Evolutionary conservation across 2,797 vertebrate genomes (phyloP), one percentile per base, ranked within the genome.

Genomic region (Cirrhinus molitorella): DNA sequence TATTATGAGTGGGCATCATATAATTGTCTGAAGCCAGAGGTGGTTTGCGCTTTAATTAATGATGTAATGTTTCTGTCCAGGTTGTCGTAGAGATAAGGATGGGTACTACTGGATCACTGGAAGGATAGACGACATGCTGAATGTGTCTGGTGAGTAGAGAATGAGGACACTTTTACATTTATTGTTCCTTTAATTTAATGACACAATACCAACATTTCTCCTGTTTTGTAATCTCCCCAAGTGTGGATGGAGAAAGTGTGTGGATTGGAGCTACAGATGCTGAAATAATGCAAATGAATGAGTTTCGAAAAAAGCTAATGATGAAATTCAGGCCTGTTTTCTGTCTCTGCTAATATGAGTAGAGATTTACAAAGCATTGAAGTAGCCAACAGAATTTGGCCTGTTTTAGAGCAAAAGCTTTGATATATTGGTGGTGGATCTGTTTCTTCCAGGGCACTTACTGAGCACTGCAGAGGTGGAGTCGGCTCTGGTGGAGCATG

Each of bases 31-130:
- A 63, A 40, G 45, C 2, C 3, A 37, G 25, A 74, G 9, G 13
- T 4, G 0, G 43, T 4, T 49, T 21, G 5, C 57, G 65, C 10
- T 57, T 55, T 45, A 57, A 21, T 37, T 72, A 19, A 81, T 9
- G 16, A 1, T 6, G 14, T 28, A 1, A 7, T 63, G 74, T 70
- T 59, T 55, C 59, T 83, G 7, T 83, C 14, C 85, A 99, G 98
- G 98, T 87, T 99, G 97, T 91, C 96, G 92, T 79, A 95, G 98
- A 93, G 98, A 99, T 93, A 93, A 96, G 87, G 98, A 99, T 45
- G 98, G 98, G 49, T 99, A 99, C 91, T 98, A 98, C 87, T 99
- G 98, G 98, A 97, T 99, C 90, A 99, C 98, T 0, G 98, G 98
- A 82, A 93, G 98, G 88, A 98, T 98, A 80, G 98, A 99, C 84